Evolutionary conservation across 2,888 invertebrate genomes (phyloP), one percentile per base, ranked within the genome.

Genomic region (Mythimna impura): DNA sequence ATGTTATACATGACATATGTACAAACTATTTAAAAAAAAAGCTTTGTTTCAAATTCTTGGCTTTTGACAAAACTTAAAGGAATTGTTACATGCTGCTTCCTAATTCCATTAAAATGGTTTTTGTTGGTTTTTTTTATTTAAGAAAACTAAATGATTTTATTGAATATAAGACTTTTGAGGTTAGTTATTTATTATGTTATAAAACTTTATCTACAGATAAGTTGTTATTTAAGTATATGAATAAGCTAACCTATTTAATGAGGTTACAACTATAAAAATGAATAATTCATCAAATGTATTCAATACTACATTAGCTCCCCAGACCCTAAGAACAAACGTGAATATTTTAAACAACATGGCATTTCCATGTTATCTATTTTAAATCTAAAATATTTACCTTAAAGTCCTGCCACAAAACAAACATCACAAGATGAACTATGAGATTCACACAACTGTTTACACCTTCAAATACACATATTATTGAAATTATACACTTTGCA

Each of bases 351-450:
- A 40, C 57, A 71, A 54, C 54, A 67, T 57, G 36, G 40, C 47
- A 66, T 63, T 67, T 80, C 61, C 74, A 80, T 81, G 81, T 68
- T 66, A 62, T 80, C 67, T 80, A 75, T 75, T n/a, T 66, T 34
- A 50, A 66, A 67, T 55, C 25, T 43, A 22, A 61, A 61, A 43
- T 4, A 62, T 61, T 70, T 71, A 76, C 70, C 70, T 62, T 66
- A 61, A 1, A 50, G 1, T 17, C 60, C 20, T 52, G 66, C 5
- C 22, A 62, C 17, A 64, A 67, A 43, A 84, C 36, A 78, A 82
- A 66, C 71, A 60, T 20, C 22, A 54, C 63, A 43, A 50, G 66
- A 67, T 72, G 50, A 70, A 60, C 30, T 64, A 36, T 25, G 50
- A 55, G 65, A 60, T 40, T 36, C 50, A 66, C 69, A 71, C 17